Base-by-base conservation (phyloP, 2,888 invertebrate genomes). In the Leucophenga montana region DNA sequence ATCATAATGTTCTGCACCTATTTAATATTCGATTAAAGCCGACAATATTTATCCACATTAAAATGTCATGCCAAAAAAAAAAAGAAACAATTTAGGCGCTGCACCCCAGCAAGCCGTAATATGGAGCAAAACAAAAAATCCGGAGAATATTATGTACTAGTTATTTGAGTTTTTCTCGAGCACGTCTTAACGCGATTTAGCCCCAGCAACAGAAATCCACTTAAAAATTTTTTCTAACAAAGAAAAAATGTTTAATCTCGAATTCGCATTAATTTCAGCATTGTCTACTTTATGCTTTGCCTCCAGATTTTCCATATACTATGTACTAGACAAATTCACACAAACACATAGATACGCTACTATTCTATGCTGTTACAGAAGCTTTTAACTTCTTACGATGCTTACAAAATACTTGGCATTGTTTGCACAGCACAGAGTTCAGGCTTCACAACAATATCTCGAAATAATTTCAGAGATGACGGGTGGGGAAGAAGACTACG, bases 261-360 rank as follows among this genome's bases (percentile, higher is more conserved):
- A 76, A 73, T 78, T 73, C 70, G 75, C 82, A 80, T 81, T 81
- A 82, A 81, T 82, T 81, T 76, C 83, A 79, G 79, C 74, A 82
- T 84, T 81, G 84, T 83, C 27, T 27, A 39, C 39, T 39, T 39
- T 39, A 39, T 39, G 39, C 11, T 8, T 5, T 39, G 39, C 39
- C 39, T 39, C 9, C 11, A 39, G 11, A 27, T 27, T 27, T 27
- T 3, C 3, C 27, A 27, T 27, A 27, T 4, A 27, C 4, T 27
- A 27, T 4, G 27, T 27, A 27, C 2, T 27, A 27, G 27, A 27
- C 27, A 27, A 27, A 27, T 4, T 4, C 27, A 39, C 39, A 39
- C 8, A 39, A 8, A 39, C 8, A 39, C 8, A 39, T 8, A 39
- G 39, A 39, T 39, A 39, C 39, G 39, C 39, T 39, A 39, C 39